phyloP scores from a whole-genome alignment of 2,888 invertebrate species.

The Pyralis farinalis region DNA sequence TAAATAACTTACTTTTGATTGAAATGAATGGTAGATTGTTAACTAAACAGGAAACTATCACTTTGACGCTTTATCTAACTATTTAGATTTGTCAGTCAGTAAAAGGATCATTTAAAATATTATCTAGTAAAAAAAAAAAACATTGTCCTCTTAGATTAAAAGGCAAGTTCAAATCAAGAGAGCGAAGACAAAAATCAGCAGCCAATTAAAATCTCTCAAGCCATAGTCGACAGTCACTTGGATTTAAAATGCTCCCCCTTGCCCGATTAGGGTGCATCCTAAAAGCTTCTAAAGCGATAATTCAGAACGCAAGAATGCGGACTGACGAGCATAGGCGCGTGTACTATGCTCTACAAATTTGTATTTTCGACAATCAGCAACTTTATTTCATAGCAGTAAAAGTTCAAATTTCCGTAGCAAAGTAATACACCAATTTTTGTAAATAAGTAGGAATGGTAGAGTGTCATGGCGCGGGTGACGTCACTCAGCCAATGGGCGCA shows the following conservation, averaged over 20 bases:
- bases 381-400: constrained; percentile 29
- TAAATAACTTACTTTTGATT: neutral
- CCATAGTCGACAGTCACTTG: constrained; percentile 61
- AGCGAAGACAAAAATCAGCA: constrained; percentile 54
- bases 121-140: neutral
- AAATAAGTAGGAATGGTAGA: constrained; percentile 63
- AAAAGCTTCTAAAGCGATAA: constrained; percentile 75
- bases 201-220: constrained; percentile 69
- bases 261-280: constrained; percentile 75
- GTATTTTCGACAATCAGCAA: constrained; percentile 20
- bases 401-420: constrained; percentile 32
- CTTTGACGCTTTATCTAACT: neutral
- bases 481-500: constrained; percentile 75
- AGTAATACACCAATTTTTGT: constrained; percentile 36
- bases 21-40: neutral
- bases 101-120: too few species aligned
- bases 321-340: constrained; percentile 65
- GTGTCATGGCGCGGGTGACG: constrained; percentile 76
- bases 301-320: constrained; percentile 71
- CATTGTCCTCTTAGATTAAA: neutral
- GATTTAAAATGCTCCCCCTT: constrained; percentile 65
- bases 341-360: constrained; percentile 41
- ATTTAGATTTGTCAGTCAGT: too few species aligned
- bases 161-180: constrained; percentile 16
- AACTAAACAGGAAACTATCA: neutral